Percentiles rank a stretch among this genome's conserved stretches.
These are phyloP conservation scores for Poicephalus meyeri DNA, from an alignment of 2,113 vertebrate genomes.

Conservation along the genomic window DNA sequence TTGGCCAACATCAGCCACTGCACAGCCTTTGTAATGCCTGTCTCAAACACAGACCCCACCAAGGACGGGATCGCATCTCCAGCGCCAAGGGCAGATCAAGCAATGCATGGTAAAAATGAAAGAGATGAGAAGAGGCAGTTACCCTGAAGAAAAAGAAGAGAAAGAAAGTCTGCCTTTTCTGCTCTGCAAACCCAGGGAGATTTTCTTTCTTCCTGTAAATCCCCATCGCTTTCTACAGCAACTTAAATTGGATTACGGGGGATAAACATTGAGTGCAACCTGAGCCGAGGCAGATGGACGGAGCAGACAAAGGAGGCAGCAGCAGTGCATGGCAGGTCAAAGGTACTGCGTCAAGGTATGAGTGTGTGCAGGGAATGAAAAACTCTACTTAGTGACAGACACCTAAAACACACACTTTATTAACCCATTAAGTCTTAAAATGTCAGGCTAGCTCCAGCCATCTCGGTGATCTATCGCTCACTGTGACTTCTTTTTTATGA, in stretches of 20 bases:
- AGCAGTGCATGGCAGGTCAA: slow-evolving; percentile 29
- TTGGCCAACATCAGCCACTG: background rate
- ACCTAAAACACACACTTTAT: slow-evolving; percentile 50
- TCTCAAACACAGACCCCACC: background rate
- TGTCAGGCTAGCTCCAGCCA: slow-evolving; percentile 39
- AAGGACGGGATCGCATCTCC: background rate
- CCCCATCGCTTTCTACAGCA: slow-evolving; percentile 38
- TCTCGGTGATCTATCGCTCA: slow-evolving; percentile 9
- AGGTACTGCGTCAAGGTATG: slow-evolving; percentile 42
- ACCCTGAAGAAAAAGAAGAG: background rate
- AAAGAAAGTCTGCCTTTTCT: background rate
- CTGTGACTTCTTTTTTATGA: slow-evolving; percentile 49
- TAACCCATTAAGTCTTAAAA: slow-evolving; percentile 66
- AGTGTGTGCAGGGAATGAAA: slow-evolving; percentile 37
- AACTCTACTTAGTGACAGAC: slow-evolving; percentile 32
- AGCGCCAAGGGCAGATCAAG: background rate
- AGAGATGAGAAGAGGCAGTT: background rate
- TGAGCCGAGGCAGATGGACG: slow-evolving; percentile 64
- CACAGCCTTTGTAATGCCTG: background rate
- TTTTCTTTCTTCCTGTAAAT: slow-evolving; percentile 43
- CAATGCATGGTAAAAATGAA: background rate
- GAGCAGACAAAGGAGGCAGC: slow-evolving; percentile 41
- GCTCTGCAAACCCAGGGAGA: slow-evolving; percentile 3
- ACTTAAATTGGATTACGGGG: slow-evolving; percentile 69
- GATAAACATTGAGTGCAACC: slow-evolving; percentile 66